Evolutionary conservation across 2,797 vertebrate genomes (phyloP).

Genomic region (Poeciliopsis paucimaculata): DNA sequence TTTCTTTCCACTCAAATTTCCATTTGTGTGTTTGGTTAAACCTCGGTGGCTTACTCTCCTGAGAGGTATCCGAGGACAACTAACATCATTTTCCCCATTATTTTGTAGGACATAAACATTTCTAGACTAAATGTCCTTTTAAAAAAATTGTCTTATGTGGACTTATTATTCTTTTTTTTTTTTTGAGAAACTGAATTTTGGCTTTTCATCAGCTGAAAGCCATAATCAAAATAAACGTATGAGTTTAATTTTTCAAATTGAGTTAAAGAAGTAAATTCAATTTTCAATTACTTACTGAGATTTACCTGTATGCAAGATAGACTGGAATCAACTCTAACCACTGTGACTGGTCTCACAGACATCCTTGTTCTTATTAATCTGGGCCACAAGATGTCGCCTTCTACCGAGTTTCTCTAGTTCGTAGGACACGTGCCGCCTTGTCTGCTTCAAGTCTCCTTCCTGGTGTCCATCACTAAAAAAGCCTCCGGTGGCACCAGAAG

Average conservation of each 20-base stretch:
- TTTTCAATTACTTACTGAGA: neutral
- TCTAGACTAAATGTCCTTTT: neutral
- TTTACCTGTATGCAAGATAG: neutral
- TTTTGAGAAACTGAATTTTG: too few species aligned
- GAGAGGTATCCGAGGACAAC: neutral
- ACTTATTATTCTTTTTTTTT: neutral
- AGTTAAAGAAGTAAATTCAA: neutral
- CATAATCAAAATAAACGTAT: neutral
- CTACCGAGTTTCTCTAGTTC: neutral
- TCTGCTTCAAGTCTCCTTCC: neutral
- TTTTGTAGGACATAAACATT: neutral
- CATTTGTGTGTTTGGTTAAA: neutral
- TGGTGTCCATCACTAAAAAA: neutral
- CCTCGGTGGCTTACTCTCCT: neutral
- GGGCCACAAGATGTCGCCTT: slow-evolving; percentile 30
- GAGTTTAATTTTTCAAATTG: neutral
- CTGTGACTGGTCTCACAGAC: neutral
- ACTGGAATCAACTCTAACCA: neutral
- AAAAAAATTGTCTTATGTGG: too few species aligned
- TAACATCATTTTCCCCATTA: neutral
- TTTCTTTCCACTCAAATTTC: neutral
- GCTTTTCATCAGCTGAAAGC: too few species aligned
- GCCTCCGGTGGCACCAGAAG: neutral
- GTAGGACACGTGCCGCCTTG: neutral
- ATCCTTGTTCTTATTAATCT: neutral